Base-by-base conservation (phyloP, 1,140 invertebrate species). In the Cotesia vestalis region DNA sequence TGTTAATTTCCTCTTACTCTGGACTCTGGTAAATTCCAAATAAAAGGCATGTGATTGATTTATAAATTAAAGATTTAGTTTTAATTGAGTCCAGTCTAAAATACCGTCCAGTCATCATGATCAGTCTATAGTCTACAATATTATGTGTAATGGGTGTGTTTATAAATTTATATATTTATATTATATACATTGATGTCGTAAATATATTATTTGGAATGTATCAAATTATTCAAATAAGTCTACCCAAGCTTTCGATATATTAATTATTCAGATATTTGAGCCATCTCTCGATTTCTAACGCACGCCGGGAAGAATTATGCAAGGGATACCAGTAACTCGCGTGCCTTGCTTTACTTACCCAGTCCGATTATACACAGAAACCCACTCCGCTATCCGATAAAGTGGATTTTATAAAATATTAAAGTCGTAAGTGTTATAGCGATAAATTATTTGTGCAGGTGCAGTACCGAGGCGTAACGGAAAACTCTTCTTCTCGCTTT, bases 201-300 rank as follows among this genome's bases (percentile, higher is more conserved):
- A 46, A 46, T 9, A 6, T 46, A 6, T 8, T 61, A 61, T 61
- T 46, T 14, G 14, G 14, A 64, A 64, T 38, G 60, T 12, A 61
- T 61, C 34, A 34, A 38, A 38, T 60, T 61, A 69, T 69, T 69
- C 11, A 46, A n/a, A n/a, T n/a, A 36, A 17, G 17, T 59, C 9
- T 38, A 52, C 17, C 12, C 34, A 27, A 62, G 34, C 36, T 36
- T 62, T 62, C n/a, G 68, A 61, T 70, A 51, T 51, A 70, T 70
- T 70, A 61, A 72, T 72, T 72, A 66, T 72, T 55, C 52, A 52
- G 27, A 60, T 69, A 60, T 69, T 69, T 51, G 53, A 69, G 63
- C 35, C 46, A 52, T 66, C 63, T 63, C 36, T 34, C 66, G 66
- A 67, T 67, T 67, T 67, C 66, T 67, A 67, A 55, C 51, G 51